Evolutionary conservation across 2,113 vertebrate genomes (phyloP).

Genomic region (Notothenia rossii): DNA sequence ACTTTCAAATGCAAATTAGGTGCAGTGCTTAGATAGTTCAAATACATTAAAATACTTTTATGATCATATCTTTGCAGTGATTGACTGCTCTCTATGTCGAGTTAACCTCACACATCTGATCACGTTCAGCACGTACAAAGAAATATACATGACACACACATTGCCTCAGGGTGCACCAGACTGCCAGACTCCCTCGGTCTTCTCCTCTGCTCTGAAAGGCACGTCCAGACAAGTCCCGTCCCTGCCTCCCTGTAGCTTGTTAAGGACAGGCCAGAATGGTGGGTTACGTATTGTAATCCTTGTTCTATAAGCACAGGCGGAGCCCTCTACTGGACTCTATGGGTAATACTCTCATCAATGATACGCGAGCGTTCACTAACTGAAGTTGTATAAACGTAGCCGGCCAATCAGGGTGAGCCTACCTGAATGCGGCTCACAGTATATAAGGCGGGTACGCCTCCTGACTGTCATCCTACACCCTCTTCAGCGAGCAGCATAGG

Average conservation of each 20-base stretch:
- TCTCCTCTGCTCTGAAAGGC: slow-evolving; percentile 25
- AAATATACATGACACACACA: slow-evolving; percentile 24
- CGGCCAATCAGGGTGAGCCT: no score
- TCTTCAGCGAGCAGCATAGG: no score
- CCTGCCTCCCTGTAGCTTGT: slow-evolving; percentile 23
- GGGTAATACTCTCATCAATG: no score
- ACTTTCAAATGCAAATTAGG: not conserved
- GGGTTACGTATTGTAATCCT: no score
- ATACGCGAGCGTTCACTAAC: no score
- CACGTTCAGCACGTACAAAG: slow-evolving; percentile 28
- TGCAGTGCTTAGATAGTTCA: not conserved
- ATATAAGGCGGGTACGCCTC: no score
- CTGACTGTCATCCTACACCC: no score
- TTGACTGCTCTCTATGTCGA: not conserved
- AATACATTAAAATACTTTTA: no score
- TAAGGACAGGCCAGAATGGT: slow-evolving; percentile 4
- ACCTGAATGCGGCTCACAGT: no score
- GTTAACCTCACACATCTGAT: not conserved
- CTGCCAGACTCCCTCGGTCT: slow-evolving; percentile 35
- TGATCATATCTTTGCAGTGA: not conserved
- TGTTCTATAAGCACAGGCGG: no score
- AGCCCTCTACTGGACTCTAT: no score
- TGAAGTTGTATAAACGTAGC: no score
- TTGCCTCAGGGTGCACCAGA: slow-evolving; percentile 20
- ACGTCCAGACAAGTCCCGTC: slow-evolving; percentile 61